Conservation (phyloP, 37 sponge, comb jelly and placozoan genomes). For the Spongia lamella region DNA sequence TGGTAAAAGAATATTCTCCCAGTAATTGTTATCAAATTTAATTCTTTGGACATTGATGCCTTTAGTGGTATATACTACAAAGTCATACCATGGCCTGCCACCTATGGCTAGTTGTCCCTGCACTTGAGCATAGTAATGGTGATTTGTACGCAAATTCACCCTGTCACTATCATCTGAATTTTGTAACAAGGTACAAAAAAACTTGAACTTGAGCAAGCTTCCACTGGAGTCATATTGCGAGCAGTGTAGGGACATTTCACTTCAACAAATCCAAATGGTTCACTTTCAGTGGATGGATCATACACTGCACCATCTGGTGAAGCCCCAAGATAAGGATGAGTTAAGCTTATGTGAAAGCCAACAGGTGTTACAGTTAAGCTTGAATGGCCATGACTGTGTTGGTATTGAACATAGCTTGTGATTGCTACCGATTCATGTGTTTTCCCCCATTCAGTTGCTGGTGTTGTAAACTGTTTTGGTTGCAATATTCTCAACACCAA, state of each 20-base stretch:
- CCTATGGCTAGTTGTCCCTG: constrained; percentile 56
- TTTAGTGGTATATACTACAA: constrained; percentile 36
- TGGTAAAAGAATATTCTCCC: constrained; percentile 13
- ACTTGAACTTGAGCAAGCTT: constrained; percentile 6
- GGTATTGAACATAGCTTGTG: background rate
- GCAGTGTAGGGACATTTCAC: constrained; percentile 41
- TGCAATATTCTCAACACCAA: constrained; percentile 19
- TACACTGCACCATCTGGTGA: constrained; percentile 44
- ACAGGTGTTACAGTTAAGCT: background rate
- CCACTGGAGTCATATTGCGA: constrained; percentile 22
- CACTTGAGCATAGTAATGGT: constrained; percentile 39
- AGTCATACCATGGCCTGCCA: constrained; percentile 42
- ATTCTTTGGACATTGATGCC: constrained; percentile 26
- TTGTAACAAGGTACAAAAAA: background rate
- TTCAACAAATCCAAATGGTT: constrained; percentile 27
- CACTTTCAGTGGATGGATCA: constrained; percentile 13
- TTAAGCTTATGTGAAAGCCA: constrained; percentile 30
- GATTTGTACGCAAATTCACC: background rate
- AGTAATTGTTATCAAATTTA: constrained; percentile 10
- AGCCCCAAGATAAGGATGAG: constrained; percentile 37
- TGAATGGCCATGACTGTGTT: background rate
- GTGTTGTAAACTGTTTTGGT: constrained; percentile 22
- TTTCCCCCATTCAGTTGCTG: constrained; percentile 27
- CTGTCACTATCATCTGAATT: no score
- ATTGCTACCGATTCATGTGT: constrained; percentile 14